A percentile compares a stretch with the other conserved stretches of the same genome.
Evolutionary conservation across 2,888 invertebrate genomes (phyloP).

Genomic region (Eupithecia centaureata): DNA sequence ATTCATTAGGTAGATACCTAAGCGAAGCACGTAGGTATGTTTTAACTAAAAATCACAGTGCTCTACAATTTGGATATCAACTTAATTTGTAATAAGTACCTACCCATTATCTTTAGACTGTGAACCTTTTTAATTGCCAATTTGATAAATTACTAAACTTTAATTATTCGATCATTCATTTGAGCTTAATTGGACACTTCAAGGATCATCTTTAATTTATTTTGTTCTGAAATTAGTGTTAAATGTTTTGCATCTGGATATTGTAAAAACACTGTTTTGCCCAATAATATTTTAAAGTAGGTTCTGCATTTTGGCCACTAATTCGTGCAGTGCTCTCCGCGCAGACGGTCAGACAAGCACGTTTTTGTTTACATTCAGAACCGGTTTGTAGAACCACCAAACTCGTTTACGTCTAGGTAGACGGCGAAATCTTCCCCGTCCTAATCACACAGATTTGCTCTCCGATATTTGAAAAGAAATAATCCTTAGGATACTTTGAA

Average conservation of each 20-base stretch:
- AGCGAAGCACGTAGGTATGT: too few species aligned
- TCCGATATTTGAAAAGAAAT: background rate
- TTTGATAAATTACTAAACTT: too few species aligned
- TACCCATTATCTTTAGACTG: too few species aligned
- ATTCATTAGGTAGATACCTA: too few species aligned
- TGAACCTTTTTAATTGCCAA: too few species aligned
- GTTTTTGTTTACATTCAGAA: conserved; percentile 72
- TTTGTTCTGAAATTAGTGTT: background rate
- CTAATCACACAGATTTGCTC: conserved; percentile 22
- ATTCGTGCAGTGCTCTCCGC: conserved; percentile 31
- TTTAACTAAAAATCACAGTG: too few species aligned
- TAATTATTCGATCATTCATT: background rate
- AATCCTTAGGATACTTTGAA: background rate
- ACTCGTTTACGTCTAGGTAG: conserved; percentile 57
- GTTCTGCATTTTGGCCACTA: conserved; percentile 22
- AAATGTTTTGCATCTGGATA: background rate
- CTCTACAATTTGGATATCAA: too few species aligned
- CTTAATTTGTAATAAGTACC: too few species aligned
- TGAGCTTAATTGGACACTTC: background rate
- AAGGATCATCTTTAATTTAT: too few species aligned
- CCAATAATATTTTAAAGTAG: background rate
- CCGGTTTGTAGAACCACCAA: conserved; percentile 62
- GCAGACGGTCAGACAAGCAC: conserved; percentile 21
- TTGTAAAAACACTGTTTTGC: background rate
- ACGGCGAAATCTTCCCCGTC: conserved; percentile 21